Evolutionary conservation across 2,113 vertebrate species (phyloP).

Genomic region (Chloropsis hardwickii): DNA sequence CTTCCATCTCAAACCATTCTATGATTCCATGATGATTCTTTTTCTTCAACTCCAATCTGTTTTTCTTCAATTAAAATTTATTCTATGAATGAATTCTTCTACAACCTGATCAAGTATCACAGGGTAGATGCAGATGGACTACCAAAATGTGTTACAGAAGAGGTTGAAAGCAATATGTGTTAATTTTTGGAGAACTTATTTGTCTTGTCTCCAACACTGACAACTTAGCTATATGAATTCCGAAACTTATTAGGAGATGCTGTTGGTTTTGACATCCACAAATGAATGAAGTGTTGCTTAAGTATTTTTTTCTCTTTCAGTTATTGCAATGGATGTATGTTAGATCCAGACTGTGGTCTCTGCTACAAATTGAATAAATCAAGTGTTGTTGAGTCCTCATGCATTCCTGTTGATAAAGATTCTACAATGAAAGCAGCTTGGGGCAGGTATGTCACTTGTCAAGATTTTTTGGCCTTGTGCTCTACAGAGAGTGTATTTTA

Average conservation of each 20-base stretch:
- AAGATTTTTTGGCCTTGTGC: neutral
- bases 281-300: neutral
- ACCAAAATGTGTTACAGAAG: neutral
- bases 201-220: neutral
- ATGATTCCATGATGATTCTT: neutral
- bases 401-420: slow-evolving; percentile 83
- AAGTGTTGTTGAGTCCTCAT: slow-evolving; percentile 84
- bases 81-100: neutral
- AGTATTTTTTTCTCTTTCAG: slow-evolving; percentile 68
- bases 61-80: neutral
- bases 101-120: neutral
- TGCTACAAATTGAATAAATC: slow-evolving; percentile 92
- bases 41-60: neutral
- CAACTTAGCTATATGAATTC: neutral
- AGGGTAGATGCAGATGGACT: neutral
- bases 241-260: neutral
- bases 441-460: slow-evolving; percentile 85
- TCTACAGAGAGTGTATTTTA: neutral
- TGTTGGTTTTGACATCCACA: neutral
- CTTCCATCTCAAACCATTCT: neutral
- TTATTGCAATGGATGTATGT: slow-evolving; percentile 92
- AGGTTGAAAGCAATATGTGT: neutral
- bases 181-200: neutral
- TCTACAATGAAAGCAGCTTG: slow-evolving; percentile 88
- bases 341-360: slow-evolving; percentile 93